Conservation (phyloP, 2,113 vertebrate genomes). For the Campylomormyrus tamandua region DNA sequence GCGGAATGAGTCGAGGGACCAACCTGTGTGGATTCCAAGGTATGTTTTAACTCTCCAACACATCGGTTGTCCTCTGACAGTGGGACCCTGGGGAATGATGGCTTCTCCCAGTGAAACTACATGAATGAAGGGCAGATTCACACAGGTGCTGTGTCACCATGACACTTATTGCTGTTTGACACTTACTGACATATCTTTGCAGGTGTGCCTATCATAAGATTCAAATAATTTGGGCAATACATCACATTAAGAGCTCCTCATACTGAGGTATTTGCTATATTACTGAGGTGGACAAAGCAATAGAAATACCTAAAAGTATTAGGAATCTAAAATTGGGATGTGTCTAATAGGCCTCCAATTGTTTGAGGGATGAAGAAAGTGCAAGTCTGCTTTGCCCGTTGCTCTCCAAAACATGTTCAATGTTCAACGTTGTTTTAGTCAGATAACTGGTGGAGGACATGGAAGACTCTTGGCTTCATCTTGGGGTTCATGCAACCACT, state of each 20-base stretch:
- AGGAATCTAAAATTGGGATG: neutral
- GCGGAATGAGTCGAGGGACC: neutral
- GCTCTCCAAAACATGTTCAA: neutral
- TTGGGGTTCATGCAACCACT: neutral
- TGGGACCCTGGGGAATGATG: neutral
- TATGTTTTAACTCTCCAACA: neutral
- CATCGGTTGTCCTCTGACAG: neutral
- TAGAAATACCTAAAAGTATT: neutral
- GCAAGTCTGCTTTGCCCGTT: neutral
- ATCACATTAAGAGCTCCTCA: neutral
- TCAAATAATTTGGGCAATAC: neutral
- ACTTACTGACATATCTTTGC: neutral
- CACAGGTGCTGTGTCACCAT: neutral
- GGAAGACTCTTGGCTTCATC: neutral
- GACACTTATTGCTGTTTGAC: neutral
- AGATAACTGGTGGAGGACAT: neutral
- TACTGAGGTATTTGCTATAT: neutral
- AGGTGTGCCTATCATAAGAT: neutral
- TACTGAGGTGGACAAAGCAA: neutral
- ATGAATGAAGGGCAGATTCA: neutral
- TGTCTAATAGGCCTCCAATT: neutral
- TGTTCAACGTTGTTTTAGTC: neutral
- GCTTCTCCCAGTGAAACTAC: neutral
- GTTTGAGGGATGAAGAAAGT: neutral
- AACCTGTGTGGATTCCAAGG: neutral